These are phyloP conservation scores for Oligia strigilis DNA, from an alignment of 2,888 invertebrate genomes.

Conservation along the genomic window DNA sequence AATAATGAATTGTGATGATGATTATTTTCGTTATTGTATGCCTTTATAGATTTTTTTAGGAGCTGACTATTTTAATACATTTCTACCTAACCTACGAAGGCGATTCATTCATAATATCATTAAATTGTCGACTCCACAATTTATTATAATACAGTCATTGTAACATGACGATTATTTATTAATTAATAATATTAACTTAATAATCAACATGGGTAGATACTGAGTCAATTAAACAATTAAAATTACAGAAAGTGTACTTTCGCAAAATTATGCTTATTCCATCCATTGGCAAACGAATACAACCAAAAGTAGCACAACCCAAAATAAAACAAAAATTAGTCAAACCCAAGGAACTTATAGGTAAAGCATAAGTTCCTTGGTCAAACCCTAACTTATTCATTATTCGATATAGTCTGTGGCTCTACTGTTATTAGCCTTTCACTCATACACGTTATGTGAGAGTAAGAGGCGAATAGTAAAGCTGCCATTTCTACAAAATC, in stretches of 20 bases:
- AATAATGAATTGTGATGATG: too few species aligned
- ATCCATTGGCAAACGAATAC: conserved; percentile 25
- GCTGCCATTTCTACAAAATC: conserved; percentile 13
- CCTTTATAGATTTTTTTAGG: background rate
- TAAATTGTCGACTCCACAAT: conserved; percentile 30
- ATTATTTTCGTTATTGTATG: background rate
- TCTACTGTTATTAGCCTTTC: conserved; percentile 15
- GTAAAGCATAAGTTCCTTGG: background rate
- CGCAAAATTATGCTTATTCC: conserved; percentile 31
- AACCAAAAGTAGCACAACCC: conserved; percentile 56
- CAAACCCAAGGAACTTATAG: too few species aligned
- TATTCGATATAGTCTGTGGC: conserved; percentile 32
- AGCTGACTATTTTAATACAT: conserved; percentile 21
- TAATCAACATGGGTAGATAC: conserved; percentile 26
- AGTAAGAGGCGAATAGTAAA: conserved; percentile 23
- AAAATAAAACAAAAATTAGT: conserved; percentile 8
- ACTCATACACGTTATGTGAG: background rate
- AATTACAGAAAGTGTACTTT: conserved; percentile 38
- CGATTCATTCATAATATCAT: conserved; percentile 60
- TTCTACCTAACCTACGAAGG: conserved; percentile 64
- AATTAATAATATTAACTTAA: background rate
- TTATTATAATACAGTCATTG: conserved; percentile 28
- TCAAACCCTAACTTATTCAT: conserved; percentile 13
- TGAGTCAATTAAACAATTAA: conserved; percentile 3
- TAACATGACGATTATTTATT: conserved; percentile 9